These are phyloP conservation scores for Chorisops tibialis DNA, from an alignment of 2,888 invertebrate species.

Conservation along the genomic window DNA sequence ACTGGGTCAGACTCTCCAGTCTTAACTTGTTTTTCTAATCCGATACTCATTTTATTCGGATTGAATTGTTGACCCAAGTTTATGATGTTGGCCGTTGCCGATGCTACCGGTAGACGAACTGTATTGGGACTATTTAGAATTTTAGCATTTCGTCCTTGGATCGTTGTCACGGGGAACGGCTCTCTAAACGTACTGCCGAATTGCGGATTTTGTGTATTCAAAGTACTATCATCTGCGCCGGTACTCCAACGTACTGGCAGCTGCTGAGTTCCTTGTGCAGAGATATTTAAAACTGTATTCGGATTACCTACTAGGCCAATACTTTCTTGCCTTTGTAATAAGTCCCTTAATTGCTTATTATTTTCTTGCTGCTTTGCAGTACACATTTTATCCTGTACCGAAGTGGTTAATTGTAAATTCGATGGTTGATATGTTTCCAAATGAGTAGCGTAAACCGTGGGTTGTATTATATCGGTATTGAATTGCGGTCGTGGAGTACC, in stretches of 20 bases:
- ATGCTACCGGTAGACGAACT: conserved; percentile 1
- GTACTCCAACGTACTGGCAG: conserved; percentile 16
- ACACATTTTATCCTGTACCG: conserved; percentile 22
- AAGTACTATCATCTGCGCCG: background rate
- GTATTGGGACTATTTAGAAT: conserved; percentile 1
- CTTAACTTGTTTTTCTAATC: background rate
- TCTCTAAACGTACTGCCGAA: conserved; percentile 26
- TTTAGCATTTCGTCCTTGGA: conserved; percentile 33
- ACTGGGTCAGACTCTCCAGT: conserved; percentile 8
- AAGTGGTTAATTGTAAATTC: conserved; percentile 3
- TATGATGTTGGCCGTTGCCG: background rate
- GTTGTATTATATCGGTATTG: conserved; percentile 48
- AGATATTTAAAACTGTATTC: conserved; percentile 2
- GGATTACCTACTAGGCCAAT: conserved; percentile 28
- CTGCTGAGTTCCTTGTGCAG: background rate
- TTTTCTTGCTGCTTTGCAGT: conserved; percentile 50
- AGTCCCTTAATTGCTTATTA: conserved; percentile 74
- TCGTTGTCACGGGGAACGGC: conserved; percentile 29
- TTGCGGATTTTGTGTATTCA: conserved; percentile 7
- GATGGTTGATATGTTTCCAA: conserved; percentile 50
- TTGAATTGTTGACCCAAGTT: background rate
- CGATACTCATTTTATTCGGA: conserved; percentile 2
- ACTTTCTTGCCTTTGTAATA: conserved; percentile 73
- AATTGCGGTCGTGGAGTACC: conserved; percentile 57
- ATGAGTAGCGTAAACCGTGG: conserved; percentile 40